A percentile compares a stretch with the other conserved stretches of the same genome.
Evolutionary conservation across 2,888 invertebrate genomes (phyloP).

Genomic region (Blomia tropicalis): DNA sequence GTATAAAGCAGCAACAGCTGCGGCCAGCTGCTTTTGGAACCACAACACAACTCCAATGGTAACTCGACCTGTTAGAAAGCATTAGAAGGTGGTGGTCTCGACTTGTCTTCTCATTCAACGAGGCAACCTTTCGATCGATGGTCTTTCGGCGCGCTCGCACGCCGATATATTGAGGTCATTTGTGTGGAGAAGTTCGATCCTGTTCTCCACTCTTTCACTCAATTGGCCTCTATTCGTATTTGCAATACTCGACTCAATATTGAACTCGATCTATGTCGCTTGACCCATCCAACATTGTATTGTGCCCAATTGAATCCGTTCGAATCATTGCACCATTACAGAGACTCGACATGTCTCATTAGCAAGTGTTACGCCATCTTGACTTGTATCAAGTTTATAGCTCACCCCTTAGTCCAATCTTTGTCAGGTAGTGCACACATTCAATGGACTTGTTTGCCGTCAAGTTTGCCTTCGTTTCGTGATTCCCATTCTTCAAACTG

Average conservation of each 20-base stretch:
- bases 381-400: too few species aligned
- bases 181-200: conserved; percentile 7
- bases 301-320: too few species aligned
- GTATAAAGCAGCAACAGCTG: conserved; percentile 1
- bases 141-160: too few species aligned
- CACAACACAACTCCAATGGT: neutral
- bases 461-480: too few species aligned
- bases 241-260: neutral
- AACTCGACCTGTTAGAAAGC: conserved; percentile 3
- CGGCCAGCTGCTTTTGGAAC: neutral
- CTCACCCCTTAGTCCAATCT: too few species aligned
- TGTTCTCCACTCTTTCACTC: neutral
- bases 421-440: too few species aligned
- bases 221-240: conserved; percentile 2
- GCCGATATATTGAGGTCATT: conserved; percentile 5
- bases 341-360: too few species aligned
- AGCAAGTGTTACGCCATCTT: too few species aligned
- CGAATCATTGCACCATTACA: too few species aligned
- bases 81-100: conserved; percentile 13
- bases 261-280: conserved; percentile 8
- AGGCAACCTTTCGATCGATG: conserved; percentile 10
- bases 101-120: conserved; percentile 2
- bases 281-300: conserved; percentile 10
- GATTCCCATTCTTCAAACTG: too few species aligned
- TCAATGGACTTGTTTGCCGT: too few species aligned